Evolutionary conservation across 2,888 invertebrate genomes (phyloP), one percentile per base, ranked within the genome.

Genomic region (Machimus rusticus): DNA sequence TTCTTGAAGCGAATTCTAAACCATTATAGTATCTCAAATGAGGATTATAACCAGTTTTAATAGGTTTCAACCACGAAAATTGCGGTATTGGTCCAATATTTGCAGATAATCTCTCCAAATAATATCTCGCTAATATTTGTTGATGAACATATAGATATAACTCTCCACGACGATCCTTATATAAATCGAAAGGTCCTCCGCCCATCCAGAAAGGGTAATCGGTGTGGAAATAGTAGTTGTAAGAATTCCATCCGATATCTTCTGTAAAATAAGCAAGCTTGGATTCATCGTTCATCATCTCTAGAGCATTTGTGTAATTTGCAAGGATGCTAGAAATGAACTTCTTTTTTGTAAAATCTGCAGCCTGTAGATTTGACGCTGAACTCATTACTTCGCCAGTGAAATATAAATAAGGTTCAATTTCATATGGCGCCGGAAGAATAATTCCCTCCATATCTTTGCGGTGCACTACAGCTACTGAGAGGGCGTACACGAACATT

Each of bases 31-130:
- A 94, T 87, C 94, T 92, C 89, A 96, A 92, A 88, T 95, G 94
- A 78, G 96, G 94, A 82, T 94, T 93, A 92, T 94, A 96, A 12
- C 95, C 95, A 88, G 94, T 93, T 89, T 94, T 91, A 79, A 95
- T 92, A 81, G 93, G 92, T 77, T 92, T 91, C 88, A 94, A 93
- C 90, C 93, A 94, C 34, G 94, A 93, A 88, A 95, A 93, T 12
- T 94, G 93, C 43, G 94, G 93, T 89, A 96, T 95, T 89, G 95
- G 95, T n/a, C 95, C 94, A 81, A 95, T 93, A 88, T 95, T 95
- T 90, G 95, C 95, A 8, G 96, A 95, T 87, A 96, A 92, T 91
- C 96, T 95, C 91, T 96, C 96, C 93, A 96, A 93, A 91, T 96
- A 95, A 92, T 96, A 97, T 94, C 95, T 95, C 88, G 95, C 94